Evolutionary conservation across 2,888 invertebrate genomes (phyloP), one percentile per base, ranked within the genome.

Genomic region (Ophraella communa): DNA sequence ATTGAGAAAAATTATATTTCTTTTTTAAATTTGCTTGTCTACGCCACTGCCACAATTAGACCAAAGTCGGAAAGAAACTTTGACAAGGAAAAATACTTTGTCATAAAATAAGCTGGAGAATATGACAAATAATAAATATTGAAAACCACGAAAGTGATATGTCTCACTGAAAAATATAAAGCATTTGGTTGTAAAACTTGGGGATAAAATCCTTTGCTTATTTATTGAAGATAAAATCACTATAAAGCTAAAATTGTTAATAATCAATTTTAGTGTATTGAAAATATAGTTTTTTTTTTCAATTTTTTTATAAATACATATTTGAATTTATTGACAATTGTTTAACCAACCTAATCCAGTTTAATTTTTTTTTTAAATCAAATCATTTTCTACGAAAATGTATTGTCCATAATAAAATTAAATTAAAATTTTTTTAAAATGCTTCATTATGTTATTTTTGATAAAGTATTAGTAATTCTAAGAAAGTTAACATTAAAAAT

Each of bases 31-130:
- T 18, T 8, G 11, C 10, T 8, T 21, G 11, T 4, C 27, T 17
- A 14, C 49, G 27, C 49, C 27, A 51, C 49, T 51, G 49, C 5
- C 4, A 4, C 44, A 44, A 54, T 44, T 33, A 42, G 47, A 55
- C 55, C 62, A 33, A 47, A 55, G 54, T 62, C 62, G 45, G 27
- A 47, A 39, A 14, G 17, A 58, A 23, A n/a, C 47, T 47, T 55
- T 55, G 54, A 52, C 51, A 52, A 42, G 60, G 44, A 60, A 60
- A 53, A 53, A 54, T 47, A 54, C 54, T 55, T 47, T 47, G 54
- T 62, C 52, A 52, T 42, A 17, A 47, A 62, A 62, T 47, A 62
- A 54, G 61, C 47, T n/a, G 24, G 35, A 27, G 35, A 58, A 58
- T 49, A 58, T 58, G 49, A 49, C 47, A 35, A 49, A 35, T 49